Base-by-base conservation (phyloP, 2,797 vertebrate species). In the Uromys caudimaculatus region DNA sequence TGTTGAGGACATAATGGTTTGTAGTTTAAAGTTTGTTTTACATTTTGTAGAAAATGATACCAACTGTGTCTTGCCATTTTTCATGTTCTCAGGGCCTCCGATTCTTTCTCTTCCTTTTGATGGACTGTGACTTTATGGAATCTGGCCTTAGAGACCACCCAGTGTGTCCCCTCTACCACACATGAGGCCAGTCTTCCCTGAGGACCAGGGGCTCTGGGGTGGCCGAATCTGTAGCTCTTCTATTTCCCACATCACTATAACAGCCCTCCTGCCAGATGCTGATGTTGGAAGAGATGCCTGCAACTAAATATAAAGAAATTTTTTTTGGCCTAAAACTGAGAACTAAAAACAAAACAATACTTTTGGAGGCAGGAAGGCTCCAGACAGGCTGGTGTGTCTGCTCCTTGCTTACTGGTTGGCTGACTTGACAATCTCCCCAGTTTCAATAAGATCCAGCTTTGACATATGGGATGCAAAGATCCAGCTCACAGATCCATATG, bases 391-490 rank as follows among this genome's bases (percentile, higher is more conserved):
- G 82, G 29, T 4, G 14, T 60, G 50, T 94, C 19, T 0, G 73
- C 54, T 73, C 73, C 87, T 89, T 24, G 54, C 3, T 88, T 47
- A 50, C 27, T 41, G 41, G 11, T 52, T 27, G 54, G 58, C 67
- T 62, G 47, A 90, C 32, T 56, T 4, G 9, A 86, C 69, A 67
- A 32, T 19, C 38, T 89, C 58, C 44, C 27, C n/a, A 24, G 16
- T 27, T 92, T 88, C 83, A 86, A 76, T 12, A 35, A 75, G 38
- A 73, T 38, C 3, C 29, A 54, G 67, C 87, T 92, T 88, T 92
- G 89, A 47, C n/a, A n/a, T 35, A 7, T 19, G 41, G 50, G 35
- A 82, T 32, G 6, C 56, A 69, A 82, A 16, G 5, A 17, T 29
- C n/a, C 13, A 50, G 64, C 10, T 10, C 29, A 41, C 58, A 58